Evolutionary conservation across 2,888 invertebrate genomes (phyloP).

Genomic region (Slavum lentiscoides): DNA sequence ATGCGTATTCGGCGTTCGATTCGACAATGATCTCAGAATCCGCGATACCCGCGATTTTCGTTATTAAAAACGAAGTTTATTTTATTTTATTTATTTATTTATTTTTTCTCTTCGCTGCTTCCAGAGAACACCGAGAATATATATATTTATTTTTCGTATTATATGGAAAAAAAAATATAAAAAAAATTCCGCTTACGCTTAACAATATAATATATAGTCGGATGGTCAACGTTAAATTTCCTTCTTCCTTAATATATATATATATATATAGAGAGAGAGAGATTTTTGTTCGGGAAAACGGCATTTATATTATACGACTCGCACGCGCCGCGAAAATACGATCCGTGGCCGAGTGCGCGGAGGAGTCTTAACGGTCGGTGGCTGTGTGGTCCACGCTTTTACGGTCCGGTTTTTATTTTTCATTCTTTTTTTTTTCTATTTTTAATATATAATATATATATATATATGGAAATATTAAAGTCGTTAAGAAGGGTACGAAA

Average conservation of each 20-base stretch:
- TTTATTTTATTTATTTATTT: too few species aligned
- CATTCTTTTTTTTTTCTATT: background rate
- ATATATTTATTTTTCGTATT: too few species aligned
- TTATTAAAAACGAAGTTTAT: too few species aligned
- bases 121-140: too few species aligned
- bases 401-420: constrained; percentile 26
- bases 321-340: too few species aligned
- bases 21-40: background rate
- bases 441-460: background rate
- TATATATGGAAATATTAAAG: constrained; percentile 16
- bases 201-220: too few species aligned
- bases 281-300: background rate
- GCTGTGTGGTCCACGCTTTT: background rate
- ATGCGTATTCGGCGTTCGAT: too few species aligned
- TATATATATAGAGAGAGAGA: too few species aligned
- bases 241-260: background rate
- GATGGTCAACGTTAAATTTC: constrained; percentile 15
- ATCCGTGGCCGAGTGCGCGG: background rate
- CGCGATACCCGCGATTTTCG: too few species aligned
- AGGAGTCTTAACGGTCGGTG: background rate
- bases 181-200: background rate
- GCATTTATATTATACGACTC: background rate
- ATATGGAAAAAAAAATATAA: background rate
- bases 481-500: constrained; percentile 48
- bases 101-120: too few species aligned